phyloP scores from a whole-genome alignment of 2,113 vertebrate species.

The Bubalus kerabau region DNA sequence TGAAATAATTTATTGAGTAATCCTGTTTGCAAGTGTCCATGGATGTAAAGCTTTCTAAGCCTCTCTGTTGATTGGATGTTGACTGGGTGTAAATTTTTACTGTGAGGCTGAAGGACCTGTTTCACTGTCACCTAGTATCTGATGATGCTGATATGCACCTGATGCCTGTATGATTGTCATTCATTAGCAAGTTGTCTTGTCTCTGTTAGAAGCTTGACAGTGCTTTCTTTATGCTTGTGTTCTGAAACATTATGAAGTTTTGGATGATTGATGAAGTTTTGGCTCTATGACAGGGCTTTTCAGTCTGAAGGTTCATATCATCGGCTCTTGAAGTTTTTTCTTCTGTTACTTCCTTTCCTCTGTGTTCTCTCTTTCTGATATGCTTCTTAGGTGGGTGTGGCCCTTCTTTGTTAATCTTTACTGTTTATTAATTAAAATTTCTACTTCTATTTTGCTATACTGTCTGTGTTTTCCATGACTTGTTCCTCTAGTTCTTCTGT shows the following conservation, averaged over 20 bases:
- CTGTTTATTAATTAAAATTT: background rate
- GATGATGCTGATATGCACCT: background rate
- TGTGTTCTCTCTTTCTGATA: background rate
- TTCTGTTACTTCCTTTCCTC: background rate
- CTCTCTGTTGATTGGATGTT: background rate
- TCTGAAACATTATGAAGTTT: background rate
- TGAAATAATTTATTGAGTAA: background rate
- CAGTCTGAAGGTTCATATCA: background rate
- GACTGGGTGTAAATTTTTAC: background rate
- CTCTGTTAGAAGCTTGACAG: background rate
- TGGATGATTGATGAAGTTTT: background rate
- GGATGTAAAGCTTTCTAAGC: background rate
- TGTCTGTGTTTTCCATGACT: background rate
- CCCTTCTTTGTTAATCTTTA: background rate
- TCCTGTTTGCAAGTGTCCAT: background rate
- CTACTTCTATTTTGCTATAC: background rate
- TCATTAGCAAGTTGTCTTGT: background rate
- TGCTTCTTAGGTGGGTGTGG: background rate
- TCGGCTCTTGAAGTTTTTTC: background rate
- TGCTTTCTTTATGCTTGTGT: background rate
- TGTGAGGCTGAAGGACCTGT: background rate
- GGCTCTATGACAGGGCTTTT: background rate
- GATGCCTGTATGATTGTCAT: fast-evolving
- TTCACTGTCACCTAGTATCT: background rate
- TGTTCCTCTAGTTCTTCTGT: background rate